Conservation (phyloP, 2,113 vertebrate species). For the Cephalophus harveyi region DNA sequence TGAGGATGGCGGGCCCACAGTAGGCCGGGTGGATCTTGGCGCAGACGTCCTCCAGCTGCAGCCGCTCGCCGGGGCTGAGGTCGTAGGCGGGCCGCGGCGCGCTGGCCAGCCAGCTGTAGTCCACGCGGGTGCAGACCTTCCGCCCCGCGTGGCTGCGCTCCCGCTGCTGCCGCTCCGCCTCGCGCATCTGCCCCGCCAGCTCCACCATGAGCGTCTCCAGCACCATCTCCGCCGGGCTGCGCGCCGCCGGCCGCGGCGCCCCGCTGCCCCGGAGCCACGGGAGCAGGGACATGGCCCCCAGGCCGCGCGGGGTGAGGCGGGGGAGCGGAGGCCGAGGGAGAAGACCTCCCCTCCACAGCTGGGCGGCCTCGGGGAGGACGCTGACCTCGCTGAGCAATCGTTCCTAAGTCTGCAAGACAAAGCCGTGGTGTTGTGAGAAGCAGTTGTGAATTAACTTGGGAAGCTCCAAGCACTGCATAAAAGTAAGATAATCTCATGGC, state of each 20-base stretch:
- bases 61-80: conserved; percentile 88
- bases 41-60: conserved; percentile 93
- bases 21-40: conserved; percentile 91
- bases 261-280: conserved; percentile 94
- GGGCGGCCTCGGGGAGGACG: background rate
- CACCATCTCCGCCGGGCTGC: conserved; percentile 89
- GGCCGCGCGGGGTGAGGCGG: background rate
- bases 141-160: conserved; percentile 86
- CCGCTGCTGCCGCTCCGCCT: conserved; percentile 89
- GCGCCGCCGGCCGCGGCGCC: conserved; percentile 80
- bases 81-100: conserved; percentile 84
- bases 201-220: conserved; percentile 97
- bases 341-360: background rate
- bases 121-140: conserved; percentile 89
- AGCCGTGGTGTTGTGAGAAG: background rate
- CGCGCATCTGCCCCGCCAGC: conserved; percentile 92
- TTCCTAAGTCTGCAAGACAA: background rate
- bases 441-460: background rate
- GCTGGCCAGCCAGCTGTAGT: conserved; percentile 97
- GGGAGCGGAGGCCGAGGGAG: background rate
- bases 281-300: conserved; percentile 82
- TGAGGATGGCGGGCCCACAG: conserved; percentile 93
- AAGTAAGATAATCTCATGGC: background rate
- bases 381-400: background rate
- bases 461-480: background rate